phyloP scores from a whole-genome alignment of 2,113 vertebrate genomes.

The Crotophaga sulcirostris region DNA sequence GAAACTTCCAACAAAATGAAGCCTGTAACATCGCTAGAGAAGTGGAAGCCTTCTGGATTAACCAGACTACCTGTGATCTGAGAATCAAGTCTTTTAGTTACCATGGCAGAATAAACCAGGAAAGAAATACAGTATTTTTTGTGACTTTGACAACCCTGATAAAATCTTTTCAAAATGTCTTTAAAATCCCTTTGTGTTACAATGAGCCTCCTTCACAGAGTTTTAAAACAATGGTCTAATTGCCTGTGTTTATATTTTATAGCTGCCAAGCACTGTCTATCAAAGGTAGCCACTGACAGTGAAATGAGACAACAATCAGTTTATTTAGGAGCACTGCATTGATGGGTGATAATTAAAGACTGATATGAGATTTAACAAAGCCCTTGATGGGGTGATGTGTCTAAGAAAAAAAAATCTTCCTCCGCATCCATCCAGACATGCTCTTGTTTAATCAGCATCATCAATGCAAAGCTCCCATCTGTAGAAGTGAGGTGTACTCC shows the following conservation, averaged over 20 bases:
- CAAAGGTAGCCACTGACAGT: not conserved
- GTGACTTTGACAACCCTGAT: not conserved
- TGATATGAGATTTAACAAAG: not conserved
- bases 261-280: not conserved
- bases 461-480: not conserved
- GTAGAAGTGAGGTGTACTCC: not conserved
- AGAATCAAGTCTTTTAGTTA: not conserved
- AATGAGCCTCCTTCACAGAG: not conserved
- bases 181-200: not conserved
- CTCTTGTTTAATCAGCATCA: not conserved
- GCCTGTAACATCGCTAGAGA: not conserved
- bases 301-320: not conserved
- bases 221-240: not conserved
- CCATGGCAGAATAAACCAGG: not conserved
- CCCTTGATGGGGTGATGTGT: not conserved
- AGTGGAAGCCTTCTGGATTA: constrained; percentile 25
- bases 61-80: not conserved
- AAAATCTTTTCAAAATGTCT: not conserved
- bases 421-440: not conserved
- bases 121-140: not conserved
- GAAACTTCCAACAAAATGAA: not conserved
- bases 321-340: not conserved
- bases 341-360: not conserved
- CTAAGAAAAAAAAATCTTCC: not conserved
- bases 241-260: not conserved